Evolutionary conservation across 2,797 vertebrate species (phyloP), one percentile per base, ranked within the genome.

Genomic region (Epinephelus malabaricus): DNA sequence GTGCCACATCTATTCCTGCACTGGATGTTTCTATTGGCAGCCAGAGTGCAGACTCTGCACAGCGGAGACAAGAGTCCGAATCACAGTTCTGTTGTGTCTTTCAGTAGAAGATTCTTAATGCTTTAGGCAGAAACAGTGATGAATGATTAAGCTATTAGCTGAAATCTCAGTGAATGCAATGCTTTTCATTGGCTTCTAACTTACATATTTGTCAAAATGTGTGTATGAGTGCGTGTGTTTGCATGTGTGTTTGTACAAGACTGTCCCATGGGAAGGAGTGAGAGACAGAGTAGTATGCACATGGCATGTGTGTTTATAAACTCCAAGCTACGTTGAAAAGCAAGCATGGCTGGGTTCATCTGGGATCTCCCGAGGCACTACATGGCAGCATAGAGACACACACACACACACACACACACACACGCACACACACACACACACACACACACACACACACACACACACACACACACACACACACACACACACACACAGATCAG

Each of bases 11-110:
- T 73, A 54, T 63, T 49, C 27, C 65, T 71, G 64, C 21, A 38
- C 61, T 79, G 82, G 67, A 69, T 86, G 69, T 85, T 81, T 81
- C 73, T 81, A 13, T 68, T 85, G 82, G 78, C 76, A 84, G 74
- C 51, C 27, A 27, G 56, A 72, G 61, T 19, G n/a, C 71, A 70
- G 47, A 53, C 38, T 68, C 45, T 27, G 70, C 78, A 76, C 49
- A 0, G 19, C 58, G 69, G 76, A 82, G 81, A 51, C 50, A 73
- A 4, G 7, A 65, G 63, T 80, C 58, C 49, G 76, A 59, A 70
- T 70, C 21, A 15, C 0, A 0, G 27, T 30, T 34, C 17, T 60
- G 50, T 46, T 71, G 49, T 63, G 56, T 66, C 53, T 71, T 54
- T 90, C 38, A 76, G 67, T 14, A 27, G 51, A 69, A 66, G 34